phyloP scores from a whole-genome alignment of 2,797 vertebrate genomes.

The Petrocephalus schoutedeni region DNA sequence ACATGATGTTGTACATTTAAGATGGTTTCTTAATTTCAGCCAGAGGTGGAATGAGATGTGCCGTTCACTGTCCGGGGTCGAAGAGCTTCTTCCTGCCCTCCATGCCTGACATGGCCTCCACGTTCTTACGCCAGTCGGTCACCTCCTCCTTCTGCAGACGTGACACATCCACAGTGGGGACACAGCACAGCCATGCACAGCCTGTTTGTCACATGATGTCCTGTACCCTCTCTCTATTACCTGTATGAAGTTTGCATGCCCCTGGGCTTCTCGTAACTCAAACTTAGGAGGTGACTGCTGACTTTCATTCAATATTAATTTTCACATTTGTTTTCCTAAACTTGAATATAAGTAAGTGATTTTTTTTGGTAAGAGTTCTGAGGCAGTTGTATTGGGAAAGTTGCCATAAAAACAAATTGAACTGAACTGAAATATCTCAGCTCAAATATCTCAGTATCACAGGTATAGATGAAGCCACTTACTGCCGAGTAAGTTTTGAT shows the following conservation, averaged over 20 bases:
- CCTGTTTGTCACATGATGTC: not conserved
- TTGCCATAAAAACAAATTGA: not conserved
- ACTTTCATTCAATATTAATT: not conserved
- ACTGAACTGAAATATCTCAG: not conserved
- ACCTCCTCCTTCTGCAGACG: slow-evolving; percentile 39
- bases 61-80: slow-evolving; percentile 23
- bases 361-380: not conserved
- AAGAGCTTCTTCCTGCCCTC: slow-evolving; percentile 36
- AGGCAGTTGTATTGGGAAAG: not conserved
- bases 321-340: not conserved
- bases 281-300: not conserved
- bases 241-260: not conserved
- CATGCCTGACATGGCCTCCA: not conserved
- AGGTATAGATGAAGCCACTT: not conserved
- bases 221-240: not conserved
- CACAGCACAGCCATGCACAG: not conserved
- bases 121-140: not conserved
- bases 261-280: not conserved
- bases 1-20: too few species aligned
- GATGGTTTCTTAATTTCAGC: not conserved
- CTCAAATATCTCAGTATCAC: not conserved
- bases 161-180: not conserved
- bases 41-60: not conserved
- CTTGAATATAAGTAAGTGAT: not conserved
- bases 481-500: not conserved